phyloP scores from a whole-genome alignment of 1,140 invertebrate genomes.

The Drosophila yakuba region DNA sequence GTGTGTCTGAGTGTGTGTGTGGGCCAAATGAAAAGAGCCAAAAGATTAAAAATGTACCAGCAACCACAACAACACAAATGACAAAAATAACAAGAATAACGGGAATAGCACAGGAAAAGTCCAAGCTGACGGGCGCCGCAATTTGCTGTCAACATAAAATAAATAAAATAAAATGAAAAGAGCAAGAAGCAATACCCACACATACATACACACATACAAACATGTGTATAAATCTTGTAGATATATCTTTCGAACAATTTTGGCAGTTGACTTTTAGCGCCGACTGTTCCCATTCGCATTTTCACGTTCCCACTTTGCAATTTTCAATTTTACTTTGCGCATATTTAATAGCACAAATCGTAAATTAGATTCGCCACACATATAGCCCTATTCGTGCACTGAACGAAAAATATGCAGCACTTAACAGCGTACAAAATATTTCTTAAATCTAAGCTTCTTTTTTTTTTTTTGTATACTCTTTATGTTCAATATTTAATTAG shows the following conservation, averaged over 20 bases:
- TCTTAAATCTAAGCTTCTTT: no score
- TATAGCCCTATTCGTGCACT: constrained; percentile 1
- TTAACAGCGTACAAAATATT: no score
- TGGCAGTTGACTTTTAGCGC: constrained; percentile 39
- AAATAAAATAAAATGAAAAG: constrained; percentile 53
- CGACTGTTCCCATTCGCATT: constrained; percentile 36
- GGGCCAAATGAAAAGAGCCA: constrained; percentile 43
- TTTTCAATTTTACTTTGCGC: constrained; percentile 49
- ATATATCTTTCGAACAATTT: constrained; percentile 5
- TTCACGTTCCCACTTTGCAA: constrained; percentile 14
- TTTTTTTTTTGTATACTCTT: no score
- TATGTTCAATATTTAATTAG: no score
- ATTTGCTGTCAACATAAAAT: constrained; percentile 71
- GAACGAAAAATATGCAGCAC: background rate
- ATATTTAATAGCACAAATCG: constrained; percentile 70
- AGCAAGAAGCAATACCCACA: constrained; percentile 35
- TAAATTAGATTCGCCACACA: constrained; percentile 36
- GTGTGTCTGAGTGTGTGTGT: constrained; percentile 23
- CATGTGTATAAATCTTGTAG: constrained; percentile 2
- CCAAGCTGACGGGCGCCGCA: constrained; percentile 50
- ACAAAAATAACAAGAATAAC: constrained; percentile 11
- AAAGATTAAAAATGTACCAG: constrained; percentile 39
- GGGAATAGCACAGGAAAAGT: constrained; percentile 7
- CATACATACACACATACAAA: background rate
- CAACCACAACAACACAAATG: constrained; percentile 40